phyloP scores from a whole-genome alignment of 2,888 invertebrate genomes.

The Epirrhoe alternata region DNA sequence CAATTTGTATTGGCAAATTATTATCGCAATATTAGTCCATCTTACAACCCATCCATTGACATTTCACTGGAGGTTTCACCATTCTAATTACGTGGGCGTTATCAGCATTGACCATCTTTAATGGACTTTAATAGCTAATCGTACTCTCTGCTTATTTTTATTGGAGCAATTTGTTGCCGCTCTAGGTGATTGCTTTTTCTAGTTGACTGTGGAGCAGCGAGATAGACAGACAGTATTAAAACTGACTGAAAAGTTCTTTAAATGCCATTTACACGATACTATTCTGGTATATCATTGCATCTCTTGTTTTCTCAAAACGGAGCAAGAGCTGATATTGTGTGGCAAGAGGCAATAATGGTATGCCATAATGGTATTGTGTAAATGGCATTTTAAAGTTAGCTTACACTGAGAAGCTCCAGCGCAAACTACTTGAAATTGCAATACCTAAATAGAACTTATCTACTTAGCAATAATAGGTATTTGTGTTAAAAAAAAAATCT shows the following conservation, averaged over 20 bases:
- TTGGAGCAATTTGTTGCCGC: conserved; percentile 24
- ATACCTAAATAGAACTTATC: too few relatives aligned
- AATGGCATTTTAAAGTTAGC: too few relatives aligned
- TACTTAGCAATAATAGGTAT: too few relatives aligned
- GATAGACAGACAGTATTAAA: neutral
- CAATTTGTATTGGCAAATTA: conserved; percentile 9
- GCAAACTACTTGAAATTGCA: too few relatives aligned
- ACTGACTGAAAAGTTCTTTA: neutral
- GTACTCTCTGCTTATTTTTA: conserved; percentile 20
- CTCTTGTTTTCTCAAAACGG: too few relatives aligned
- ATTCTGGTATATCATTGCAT: too few relatives aligned
- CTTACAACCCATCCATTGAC: conserved; percentile 30
- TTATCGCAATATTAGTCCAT: conserved; percentile 9
- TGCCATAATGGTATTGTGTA: too few relatives aligned
- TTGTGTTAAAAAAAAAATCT: too few relatives aligned
- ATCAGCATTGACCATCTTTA: conserved; percentile 38
- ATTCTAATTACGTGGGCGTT: conserved; percentile 42
- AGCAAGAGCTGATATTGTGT: too few relatives aligned
- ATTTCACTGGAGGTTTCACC: conserved; percentile 39
- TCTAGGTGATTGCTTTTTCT: conserved; percentile 7
- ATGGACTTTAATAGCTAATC: conserved; percentile 35
- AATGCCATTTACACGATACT: too few relatives aligned
- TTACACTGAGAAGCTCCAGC: too few relatives aligned
- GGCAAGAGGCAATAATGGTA: too few relatives aligned
- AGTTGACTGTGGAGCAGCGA: neutral